Base-by-base conservation (phyloP, 2,888 invertebrate genomes). In the Apamea anceps region DNA sequence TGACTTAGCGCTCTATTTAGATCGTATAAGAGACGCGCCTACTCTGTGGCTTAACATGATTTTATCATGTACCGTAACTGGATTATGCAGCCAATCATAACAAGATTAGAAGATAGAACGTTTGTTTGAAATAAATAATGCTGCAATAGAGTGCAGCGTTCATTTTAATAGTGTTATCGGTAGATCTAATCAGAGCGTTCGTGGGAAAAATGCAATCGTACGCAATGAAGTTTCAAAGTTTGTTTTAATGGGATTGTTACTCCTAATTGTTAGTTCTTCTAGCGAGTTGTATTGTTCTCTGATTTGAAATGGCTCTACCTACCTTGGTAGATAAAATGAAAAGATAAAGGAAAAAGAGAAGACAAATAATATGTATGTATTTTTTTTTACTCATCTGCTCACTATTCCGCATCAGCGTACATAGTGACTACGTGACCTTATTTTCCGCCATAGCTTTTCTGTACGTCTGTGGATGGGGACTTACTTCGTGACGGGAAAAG, bases 1-100 rank as follows among this genome's bases (percentile, higher is more conserved):
- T 94, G 93, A 94, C 93, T 95, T 94, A 93, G 93, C 88, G 86
- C 87, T 87, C 78, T 80, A 82, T 87, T 78, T 77, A 84, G 81
- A 77, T 84, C 74, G 87, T 80, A 84, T 48, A 66, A 63, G 48
- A 54, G 32, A 75, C 42, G 25, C 37, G 57, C 45, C 48, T 72
- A 67, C 45, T 80, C 84, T 72, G 66, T 75, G 70, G 62, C 73
- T 45, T 71, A 67, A 45, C 28, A 60, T 70, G 60, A 73, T 72
- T 81, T 51, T 72, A 60, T 54, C 25, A 28, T 80, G 15, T 63
- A 67, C 21, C 42, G 18, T 71, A 70, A 85, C 54, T 73, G n/a
- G 25, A 57, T 81, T 70, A 62, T 70, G 25, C 28, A 66, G 28
- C 25, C n/a, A 70, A 60, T 60, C 57, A 63, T 45, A 84, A 78